Evolutionary conservation across 2,113 vertebrate genomes (phyloP).

Genomic region (Embiotoca jacksoni): DNA sequence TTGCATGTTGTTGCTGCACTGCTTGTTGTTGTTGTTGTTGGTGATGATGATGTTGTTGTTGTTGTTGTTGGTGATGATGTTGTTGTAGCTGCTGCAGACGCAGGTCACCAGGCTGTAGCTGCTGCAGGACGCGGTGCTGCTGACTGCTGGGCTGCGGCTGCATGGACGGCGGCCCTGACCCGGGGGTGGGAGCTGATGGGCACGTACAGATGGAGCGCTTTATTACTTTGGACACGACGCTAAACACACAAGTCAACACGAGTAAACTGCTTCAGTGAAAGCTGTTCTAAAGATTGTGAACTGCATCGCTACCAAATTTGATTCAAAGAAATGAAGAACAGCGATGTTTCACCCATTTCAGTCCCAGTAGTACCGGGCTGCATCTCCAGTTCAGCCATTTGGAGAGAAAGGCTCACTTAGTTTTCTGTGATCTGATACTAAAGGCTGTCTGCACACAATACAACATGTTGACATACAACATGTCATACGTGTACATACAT

Average conservation of each 20-base stretch:
- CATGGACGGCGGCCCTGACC: conserved; percentile 78
- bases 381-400: too few species aligned
- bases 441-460: too few species aligned
- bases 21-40: conserved; percentile 83
- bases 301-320: too few species aligned
- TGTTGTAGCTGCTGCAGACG: conserved; percentile 92
- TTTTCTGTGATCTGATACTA: too few species aligned
- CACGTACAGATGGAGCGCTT: background rate
- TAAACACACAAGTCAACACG: background rate
- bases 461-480: too few species aligned
- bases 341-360: too few species aligned
- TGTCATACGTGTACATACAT: too few species aligned
- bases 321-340: too few species aligned
- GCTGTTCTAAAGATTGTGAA: too few species aligned
- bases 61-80: conserved; percentile 89
- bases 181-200: conserved; percentile 78
- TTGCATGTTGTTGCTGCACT: conserved; percentile 90
- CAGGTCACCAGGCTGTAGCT: conserved; percentile 95
- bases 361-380: too few species aligned
- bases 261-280: background rate
- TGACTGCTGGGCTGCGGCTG: conserved; percentile 82
- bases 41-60: conserved; percentile 86
- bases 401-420: too few species aligned
- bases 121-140: conserved; percentile 93
- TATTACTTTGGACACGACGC: too few species aligned